These are phyloP conservation scores for Bombyx mori DNA, from an alignment of 1,140 invertebrate species.

Conservation along the genomic window ASM3026992v2 NC_085120.1:11658501-11659000, in stretches of 20 bases:
- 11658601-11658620: slow-evolving; percentile 25
- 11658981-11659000: no score
- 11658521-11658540: slow-evolving; percentile 25
- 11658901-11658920: no score
- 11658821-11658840: no score
- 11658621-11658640: slow-evolving; percentile 29
- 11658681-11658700: background rate
- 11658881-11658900: no score
- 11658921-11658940: no score
- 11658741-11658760: background rate
- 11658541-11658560: slow-evolving; percentile 20
- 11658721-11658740: background rate
- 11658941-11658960: no score
- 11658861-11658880: no score
- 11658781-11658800: no score
- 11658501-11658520: slow-evolving; percentile 42
- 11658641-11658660: slow-evolving; percentile 29
- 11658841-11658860: no score
- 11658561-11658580: slow-evolving; percentile 40
- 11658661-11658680: background rate
- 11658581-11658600: slow-evolving; percentile 25
- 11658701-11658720: no score
- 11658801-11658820: no score
- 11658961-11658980: no score
- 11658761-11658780: background rate